Evolutionary conservation across 2,888 invertebrate genomes (phyloP).

Genomic region (Catocala fraxini): DNA sequence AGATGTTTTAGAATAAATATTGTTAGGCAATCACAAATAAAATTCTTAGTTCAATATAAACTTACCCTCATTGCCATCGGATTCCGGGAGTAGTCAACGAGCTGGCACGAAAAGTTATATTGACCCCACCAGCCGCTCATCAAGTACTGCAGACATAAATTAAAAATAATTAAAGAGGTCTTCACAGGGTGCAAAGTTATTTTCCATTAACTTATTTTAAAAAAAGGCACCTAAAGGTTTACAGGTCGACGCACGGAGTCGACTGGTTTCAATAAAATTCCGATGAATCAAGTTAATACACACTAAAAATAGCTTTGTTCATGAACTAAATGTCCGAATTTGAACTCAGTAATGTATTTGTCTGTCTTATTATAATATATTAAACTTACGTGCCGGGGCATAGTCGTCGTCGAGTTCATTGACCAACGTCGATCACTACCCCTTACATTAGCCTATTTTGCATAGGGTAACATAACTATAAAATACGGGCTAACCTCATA

Average conservation of each 20-base stretch:
- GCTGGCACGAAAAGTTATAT: constrained; percentile 95
- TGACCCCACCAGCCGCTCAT: constrained; percentile 93
- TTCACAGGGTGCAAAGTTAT: background rate
- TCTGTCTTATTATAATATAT: background rate
- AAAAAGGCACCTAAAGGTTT: background rate
- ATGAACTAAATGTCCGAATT: background rate
- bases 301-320: background rate
- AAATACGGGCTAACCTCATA: constrained; percentile 90
- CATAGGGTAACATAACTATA: background rate
- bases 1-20: too few species aligned
- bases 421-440: constrained; percentile 29
- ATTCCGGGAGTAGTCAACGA: constrained; percentile 94
- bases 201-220: background rate
- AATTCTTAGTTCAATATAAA: background rate
- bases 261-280: constrained; percentile 3
- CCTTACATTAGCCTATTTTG: constrained; percentile 25
- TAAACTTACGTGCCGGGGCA: constrained; percentile 27
- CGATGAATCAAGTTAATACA: background rate
- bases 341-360: background rate
- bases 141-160: constrained; percentile 85
- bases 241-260: constrained; percentile 3
- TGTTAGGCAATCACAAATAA: too few species aligned
- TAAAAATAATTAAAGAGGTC: constrained; percentile 4
- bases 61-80: constrained; percentile 92
- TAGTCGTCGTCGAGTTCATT: constrained; percentile 23